Conservation (phyloP, 2,797 vertebrate species). For the Clarias fuscus region DNA sequence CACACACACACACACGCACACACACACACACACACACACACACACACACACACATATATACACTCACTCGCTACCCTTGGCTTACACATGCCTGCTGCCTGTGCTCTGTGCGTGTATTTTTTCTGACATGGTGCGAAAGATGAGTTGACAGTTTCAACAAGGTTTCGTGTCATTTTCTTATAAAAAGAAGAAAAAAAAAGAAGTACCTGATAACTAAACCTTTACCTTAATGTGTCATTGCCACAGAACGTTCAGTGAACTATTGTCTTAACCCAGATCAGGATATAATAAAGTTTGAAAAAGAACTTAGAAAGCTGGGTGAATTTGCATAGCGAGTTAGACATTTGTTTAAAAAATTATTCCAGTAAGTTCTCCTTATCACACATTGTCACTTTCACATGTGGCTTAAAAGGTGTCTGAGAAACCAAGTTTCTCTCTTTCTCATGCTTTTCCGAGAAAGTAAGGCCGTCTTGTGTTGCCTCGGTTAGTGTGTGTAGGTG, state of each 20-base stretch:
- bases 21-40: background rate
- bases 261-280: background rate
- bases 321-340: background rate
- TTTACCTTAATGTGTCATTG: background rate
- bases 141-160: conserved; percentile 44
- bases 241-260: background rate
- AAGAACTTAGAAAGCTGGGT: background rate
- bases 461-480: background rate
- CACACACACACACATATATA: conserved; percentile 16
- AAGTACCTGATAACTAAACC: conserved; percentile 16
- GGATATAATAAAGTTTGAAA: background rate
- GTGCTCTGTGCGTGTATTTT: background rate
- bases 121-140: conserved; percentile 19
- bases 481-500: conserved; percentile 26
- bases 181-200: background rate
- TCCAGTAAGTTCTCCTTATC: background rate
- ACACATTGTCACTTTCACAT: background rate
- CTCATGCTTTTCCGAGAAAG: conserved; percentile 2
- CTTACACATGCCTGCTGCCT: conserved; percentile 2
- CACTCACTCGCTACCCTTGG: background rate
- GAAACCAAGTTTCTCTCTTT: background rate
- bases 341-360: background rate
- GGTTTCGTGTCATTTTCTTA: background rate
- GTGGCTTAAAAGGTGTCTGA: background rate
- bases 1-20: too few relatives aligned